Conservation (phyloP, 2,113 vertebrate species). For the Lasiurus borealis region DNA sequence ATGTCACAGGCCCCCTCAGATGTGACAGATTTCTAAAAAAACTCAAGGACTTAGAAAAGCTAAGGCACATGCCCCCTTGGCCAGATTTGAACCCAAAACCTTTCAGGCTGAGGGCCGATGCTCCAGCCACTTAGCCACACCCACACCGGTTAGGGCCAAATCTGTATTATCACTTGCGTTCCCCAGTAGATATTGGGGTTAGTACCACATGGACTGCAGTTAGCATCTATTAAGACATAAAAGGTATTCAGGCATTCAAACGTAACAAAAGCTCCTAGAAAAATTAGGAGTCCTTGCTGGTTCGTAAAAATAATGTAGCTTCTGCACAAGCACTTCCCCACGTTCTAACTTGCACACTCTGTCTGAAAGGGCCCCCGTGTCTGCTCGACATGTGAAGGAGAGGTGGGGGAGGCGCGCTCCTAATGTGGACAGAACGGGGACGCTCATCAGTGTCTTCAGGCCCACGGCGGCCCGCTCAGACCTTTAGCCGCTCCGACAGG, state of each 20-base stretch:
- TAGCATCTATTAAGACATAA: neutral
- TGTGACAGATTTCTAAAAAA: neutral
- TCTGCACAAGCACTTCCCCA: neutral
- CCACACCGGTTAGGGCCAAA: no score
- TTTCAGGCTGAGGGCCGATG: no score
- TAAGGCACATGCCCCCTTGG: neutral
- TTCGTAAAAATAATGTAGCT: neutral
- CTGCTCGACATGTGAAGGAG: neutral
- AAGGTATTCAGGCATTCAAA: neutral
- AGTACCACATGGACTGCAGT: neutral
- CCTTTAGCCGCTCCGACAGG: neutral
- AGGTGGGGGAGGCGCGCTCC: neutral
- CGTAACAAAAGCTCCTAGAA: neutral
- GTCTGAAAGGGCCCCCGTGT: conserved; percentile 3
- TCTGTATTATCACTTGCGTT: neutral
- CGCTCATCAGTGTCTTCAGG: neutral
- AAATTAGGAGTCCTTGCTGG: neutral
- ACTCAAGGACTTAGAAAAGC: neutral
- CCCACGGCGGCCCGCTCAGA: neutral
- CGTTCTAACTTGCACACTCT: neutral
- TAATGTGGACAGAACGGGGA: neutral
- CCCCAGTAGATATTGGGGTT: neutral
- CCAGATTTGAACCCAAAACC: no score
- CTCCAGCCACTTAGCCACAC: no score
- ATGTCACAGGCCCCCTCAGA: neutral